These are phyloP conservation scores for Agapornis canus DNA, from an alignment of 2,797 vertebrate genomes.

Conservation along the genomic window DNA sequence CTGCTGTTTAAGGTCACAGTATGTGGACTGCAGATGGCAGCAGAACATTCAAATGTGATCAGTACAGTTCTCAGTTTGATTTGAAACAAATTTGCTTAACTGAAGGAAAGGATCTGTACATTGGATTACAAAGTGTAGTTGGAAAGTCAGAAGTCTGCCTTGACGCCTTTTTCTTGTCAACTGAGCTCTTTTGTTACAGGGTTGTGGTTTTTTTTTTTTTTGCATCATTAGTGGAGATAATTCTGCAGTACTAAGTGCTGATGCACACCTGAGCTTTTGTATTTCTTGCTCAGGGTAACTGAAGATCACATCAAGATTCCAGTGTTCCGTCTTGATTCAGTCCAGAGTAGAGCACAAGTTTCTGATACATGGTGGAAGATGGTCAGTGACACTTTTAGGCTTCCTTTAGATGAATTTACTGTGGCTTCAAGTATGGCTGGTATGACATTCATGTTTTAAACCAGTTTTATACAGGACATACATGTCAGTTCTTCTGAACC, in stretches of 20 bases:
- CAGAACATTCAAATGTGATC: not conserved
- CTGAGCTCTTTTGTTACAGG: not conserved
- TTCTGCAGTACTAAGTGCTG: not conserved
- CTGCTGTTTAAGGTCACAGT: rapidly evolving
- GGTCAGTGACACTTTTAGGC: not conserved
- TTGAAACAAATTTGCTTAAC: not conserved
- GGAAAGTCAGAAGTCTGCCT: not conserved
- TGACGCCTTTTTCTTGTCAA: not conserved
- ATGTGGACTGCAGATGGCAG: not conserved
- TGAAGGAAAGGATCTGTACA: not conserved
- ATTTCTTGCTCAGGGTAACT: not conserved
- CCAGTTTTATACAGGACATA: not conserved
- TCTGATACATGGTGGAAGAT: not conserved
- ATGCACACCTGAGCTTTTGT: not conserved
- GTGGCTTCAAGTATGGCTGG: not conserved
- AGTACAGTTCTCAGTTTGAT: not conserved
- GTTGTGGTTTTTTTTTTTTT: not conserved
- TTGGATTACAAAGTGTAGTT: not conserved
- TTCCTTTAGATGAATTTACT: not conserved
- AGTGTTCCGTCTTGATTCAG: not conserved
- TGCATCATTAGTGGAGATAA: rapidly evolving
- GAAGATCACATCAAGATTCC: not conserved
- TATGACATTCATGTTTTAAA: not conserved
- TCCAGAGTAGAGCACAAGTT: rapidly evolving
- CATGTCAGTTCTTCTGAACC: not conserved